Evolutionary conservation across 2,113 vertebrate species (phyloP).

Genomic region (Xenopus laevis): DNA sequence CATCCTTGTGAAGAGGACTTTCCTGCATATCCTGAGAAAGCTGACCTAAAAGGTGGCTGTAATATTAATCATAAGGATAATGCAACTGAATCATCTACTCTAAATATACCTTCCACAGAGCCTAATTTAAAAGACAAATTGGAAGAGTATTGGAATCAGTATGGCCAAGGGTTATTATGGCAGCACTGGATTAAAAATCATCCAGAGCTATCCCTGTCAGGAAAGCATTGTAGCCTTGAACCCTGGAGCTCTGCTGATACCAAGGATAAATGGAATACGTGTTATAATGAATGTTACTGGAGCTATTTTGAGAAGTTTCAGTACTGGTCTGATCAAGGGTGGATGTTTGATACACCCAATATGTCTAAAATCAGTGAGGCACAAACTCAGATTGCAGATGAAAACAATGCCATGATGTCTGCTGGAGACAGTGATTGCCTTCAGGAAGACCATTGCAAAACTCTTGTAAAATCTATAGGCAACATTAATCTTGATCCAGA

Average conservation of each 20-base stretch:
- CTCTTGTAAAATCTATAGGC: slow-evolving; percentile 58
- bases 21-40: slow-evolving; percentile 33
- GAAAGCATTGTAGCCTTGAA: slow-evolving; percentile 44
- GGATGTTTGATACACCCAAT: slow-evolving; percentile 67
- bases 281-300: slow-evolving; percentile 75
- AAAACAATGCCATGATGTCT: slow-evolving; percentile 8
- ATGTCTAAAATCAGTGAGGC: slow-evolving; percentile 15
- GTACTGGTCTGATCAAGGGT: slow-evolving; percentile 87
- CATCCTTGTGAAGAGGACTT: slow-evolving; percentile 38
- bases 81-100: slow-evolving; percentile 42
- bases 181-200: slow-evolving; percentile 84
- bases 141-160: slow-evolving; percentile 81
- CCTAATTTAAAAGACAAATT: slow-evolving; percentile 58
- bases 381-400: not conserved
- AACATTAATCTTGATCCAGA: slow-evolving; percentile 62
- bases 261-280: slow-evolving; percentile 76
- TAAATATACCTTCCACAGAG: slow-evolving; percentile 39
- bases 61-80: slow-evolving; percentile 32
- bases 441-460: slow-evolving; percentile 42
- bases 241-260: slow-evolving; percentile 72
- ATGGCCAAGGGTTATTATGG: slow-evolving; percentile 81
- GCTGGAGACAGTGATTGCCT: slow-evolving; percentile 47
- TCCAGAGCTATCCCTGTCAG: slow-evolving; percentile 33
- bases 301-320: slow-evolving; percentile 83
- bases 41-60: slow-evolving; percentile 6